These are phyloP conservation scores for Piaya cayana DNA, from an alignment of 2,113 vertebrate species.

Conservation along the genomic window DNA sequence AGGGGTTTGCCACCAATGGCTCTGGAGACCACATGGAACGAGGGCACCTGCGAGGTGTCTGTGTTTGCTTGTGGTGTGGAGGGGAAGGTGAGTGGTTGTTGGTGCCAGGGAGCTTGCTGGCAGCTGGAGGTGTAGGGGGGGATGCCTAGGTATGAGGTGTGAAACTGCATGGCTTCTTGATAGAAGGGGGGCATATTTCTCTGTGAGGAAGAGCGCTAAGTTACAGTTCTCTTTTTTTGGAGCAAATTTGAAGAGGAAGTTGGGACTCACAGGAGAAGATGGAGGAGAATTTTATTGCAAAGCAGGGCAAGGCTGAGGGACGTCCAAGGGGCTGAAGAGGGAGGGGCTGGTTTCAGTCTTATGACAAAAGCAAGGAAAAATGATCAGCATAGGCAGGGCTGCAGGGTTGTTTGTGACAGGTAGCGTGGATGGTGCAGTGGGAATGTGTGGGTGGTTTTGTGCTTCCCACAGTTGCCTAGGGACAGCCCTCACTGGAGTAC, in stretches of 20 bases:
- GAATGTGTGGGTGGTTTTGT: neutral
- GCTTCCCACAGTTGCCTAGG: neutral
- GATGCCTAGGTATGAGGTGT: neutral
- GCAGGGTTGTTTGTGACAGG: neutral
- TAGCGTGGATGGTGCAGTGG: rapidly evolving
- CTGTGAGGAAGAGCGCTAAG: neutral
- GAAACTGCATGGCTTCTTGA: rapidly evolving
- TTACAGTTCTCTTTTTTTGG: neutral
- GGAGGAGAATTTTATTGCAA: neutral
- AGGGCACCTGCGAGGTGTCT: rapidly evolving
- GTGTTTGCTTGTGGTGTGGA: rapidly evolving
- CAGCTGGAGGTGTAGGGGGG: neutral
- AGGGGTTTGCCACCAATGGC: neutral
- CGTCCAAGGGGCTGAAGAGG: neutral
- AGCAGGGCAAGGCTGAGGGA: neutral
- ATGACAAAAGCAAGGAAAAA: neutral
- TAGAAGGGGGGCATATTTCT: neutral
- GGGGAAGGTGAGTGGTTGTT: rapidly evolving
- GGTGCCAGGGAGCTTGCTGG: neutral
- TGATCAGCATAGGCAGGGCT: rapidly evolving
- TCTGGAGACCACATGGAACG: rapidly evolving
- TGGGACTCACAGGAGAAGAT: neutral
- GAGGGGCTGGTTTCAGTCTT: neutral
- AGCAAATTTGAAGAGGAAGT: neutral
- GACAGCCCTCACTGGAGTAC: neutral